Percentiles rank a stretch among this genome's conserved stretches.
These are phyloP conservation scores for Perdita meconis DNA, from an alignment of 2,888 invertebrate genomes.

Conservation along the genomic window DNA sequence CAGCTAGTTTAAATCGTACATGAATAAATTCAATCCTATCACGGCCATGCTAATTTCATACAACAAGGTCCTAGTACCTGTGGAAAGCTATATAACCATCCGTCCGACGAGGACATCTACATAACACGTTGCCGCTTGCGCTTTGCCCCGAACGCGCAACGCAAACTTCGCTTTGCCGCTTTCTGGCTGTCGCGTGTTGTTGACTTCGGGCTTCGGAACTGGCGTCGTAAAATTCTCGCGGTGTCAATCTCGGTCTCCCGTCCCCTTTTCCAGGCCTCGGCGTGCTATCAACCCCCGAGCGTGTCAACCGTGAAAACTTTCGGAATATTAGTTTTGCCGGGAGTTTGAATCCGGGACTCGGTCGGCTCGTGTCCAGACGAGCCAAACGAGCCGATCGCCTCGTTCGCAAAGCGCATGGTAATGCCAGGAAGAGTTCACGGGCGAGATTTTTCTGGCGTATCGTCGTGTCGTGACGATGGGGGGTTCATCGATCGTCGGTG, in stretches of 20 bases:
- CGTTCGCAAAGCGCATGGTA: slow-evolving; percentile 8
- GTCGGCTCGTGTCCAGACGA: not conserved
- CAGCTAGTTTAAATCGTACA: slow-evolving; percentile 77
- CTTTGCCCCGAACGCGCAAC: slow-evolving; percentile 44
- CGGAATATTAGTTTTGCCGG: slow-evolving; percentile 37
- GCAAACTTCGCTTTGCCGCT: slow-evolving; percentile 42
- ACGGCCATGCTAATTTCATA: slow-evolving; percentile 77
- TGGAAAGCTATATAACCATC: slow-evolving; percentile 62
- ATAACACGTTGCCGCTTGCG: slow-evolving; percentile 73
- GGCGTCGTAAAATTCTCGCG: slow-evolving; percentile 56
- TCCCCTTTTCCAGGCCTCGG: not conserved
- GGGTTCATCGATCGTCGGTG: slow-evolving; percentile 22
- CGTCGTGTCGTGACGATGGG: not conserved
- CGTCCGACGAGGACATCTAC: slow-evolving; percentile 66
- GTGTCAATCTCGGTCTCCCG: slow-evolving; percentile 25
- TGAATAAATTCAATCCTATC: slow-evolving; percentile 79
- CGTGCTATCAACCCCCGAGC: slow-evolving; percentile 30
- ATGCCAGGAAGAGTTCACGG: not conserved
- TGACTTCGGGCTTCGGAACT: slow-evolving; percentile 47
- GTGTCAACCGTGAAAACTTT: slow-evolving; percentile 55
- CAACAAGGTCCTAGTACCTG: slow-evolving; percentile 71
- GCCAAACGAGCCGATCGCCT: slow-evolving; percentile 7
- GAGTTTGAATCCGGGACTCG: slow-evolving; percentile 26
- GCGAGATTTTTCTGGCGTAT: slow-evolving; percentile 13
- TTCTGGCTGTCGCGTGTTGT: slow-evolving; percentile 27